Evolutionary conservation across 37 sponge, comb jelly and placozoan species (phyloP).

Genomic region (Lycopodina hypogea): DNA sequence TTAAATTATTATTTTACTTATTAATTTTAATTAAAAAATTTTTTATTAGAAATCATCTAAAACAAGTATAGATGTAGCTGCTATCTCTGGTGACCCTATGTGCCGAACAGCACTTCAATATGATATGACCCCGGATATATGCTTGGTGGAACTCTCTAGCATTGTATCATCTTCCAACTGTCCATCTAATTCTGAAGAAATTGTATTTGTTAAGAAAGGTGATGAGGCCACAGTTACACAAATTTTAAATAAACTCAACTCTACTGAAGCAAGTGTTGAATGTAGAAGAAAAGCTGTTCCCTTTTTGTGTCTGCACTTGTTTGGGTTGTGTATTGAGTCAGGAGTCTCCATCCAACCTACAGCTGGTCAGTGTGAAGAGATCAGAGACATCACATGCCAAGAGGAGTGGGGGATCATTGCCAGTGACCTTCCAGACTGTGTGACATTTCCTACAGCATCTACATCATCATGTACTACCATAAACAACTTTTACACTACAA

Average conservation of each 20-base stretch:
- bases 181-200: neutral
- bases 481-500: neutral
- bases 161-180: neutral
- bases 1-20: too few species aligned
- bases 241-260: neutral
- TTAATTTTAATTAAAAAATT: too few species aligned
- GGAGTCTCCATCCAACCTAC: slow-evolving; percentile 1
- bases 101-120: too few species aligned
- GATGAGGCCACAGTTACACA: neutral
- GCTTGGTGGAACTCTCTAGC: neutral
- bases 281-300: slow-evolving; percentile 10
- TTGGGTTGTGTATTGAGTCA: neutral
- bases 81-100: too few species aligned
- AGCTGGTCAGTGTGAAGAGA: slow-evolving; percentile 10
- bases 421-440: slow-evolving; percentile 4
- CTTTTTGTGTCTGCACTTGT: slow-evolving; percentile 19
- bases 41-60: too few species aligned
- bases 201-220: neutral
- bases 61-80: too few species aligned
- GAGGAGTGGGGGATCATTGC: neutral
- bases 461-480: neutral
- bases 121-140: neutral
- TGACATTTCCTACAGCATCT: neutral
- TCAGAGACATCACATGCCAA: neutral
- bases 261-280: neutral